Base-by-base conservation (phyloP, 64 coral and sea anemone genomes). In the Dendronephthya gigantea region DNA sequence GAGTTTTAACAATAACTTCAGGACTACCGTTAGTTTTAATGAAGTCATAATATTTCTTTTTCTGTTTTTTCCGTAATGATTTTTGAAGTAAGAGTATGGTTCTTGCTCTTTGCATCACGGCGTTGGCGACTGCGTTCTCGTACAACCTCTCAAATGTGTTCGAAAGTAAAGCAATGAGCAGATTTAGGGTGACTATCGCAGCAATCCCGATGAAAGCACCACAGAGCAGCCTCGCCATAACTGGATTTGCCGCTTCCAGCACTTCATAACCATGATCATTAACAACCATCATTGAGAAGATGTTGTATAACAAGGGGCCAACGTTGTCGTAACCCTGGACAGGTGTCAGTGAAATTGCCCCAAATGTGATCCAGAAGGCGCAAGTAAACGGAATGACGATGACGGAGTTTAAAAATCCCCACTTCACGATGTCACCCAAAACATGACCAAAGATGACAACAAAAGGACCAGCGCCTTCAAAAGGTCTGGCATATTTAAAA, bases 351-450 rank as follows among this genome's bases (percentile, higher is more conserved):
- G 72, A 79, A 35, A 79, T 79, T 79, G 72, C 72, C 13, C 72
- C 72, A 79, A 79, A 79, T 39, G 72, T 79, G 9, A 79, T 79
- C 72, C 72, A 79, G 36, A 79, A 79, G 34, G 72, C 72, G 36
- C 72, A 79, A 36, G 72, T 79, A 79, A 79, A 79, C 36, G 72
- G 72, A 9, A 79, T 17, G 36, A 79, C 30, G 28, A 79, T 79
- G 7, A 79, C 32, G 15, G 27, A 16, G 37, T 79, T 79, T 12
- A 79, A 39, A 39, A 39, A 34, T 37, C 4, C 72, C 72, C 72
- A 79, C 30, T 79, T 79, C 9, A 79, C 17, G 32, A 79, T 79
- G 30, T 79, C 72, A 33, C 27, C 72, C 15, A 79, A 5, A 79
- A 79, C 72, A 79, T 39, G 31, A 8, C 72, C 72, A 79, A 79